Evolutionary conservation across 2,113 vertebrate species (phyloP).

Genomic region (Clinocottus analis): DNA sequence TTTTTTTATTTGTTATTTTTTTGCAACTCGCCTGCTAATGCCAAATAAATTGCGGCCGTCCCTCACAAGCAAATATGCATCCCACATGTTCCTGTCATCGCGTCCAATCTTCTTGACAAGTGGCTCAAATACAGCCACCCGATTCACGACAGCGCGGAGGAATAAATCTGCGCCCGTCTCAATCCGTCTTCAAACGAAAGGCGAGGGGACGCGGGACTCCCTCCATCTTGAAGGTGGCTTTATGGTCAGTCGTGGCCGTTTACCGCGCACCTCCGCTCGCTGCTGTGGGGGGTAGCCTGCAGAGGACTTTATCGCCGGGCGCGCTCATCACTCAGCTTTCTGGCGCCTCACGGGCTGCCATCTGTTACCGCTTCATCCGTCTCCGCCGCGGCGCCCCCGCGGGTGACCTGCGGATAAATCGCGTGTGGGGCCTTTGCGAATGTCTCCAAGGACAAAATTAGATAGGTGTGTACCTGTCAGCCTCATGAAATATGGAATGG

Average conservation of each 20-base stretch:
- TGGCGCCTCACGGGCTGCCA: conserved; percentile 56
- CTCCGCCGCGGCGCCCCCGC: conserved; percentile 61
- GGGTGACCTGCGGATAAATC: conserved; percentile 80
- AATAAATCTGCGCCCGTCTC: conserved; percentile 51
- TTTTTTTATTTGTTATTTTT: too few relatives aligned
- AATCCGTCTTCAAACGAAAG: conserved; percentile 32
- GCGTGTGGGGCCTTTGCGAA: conserved; percentile 57
- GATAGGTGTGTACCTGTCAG: conserved; percentile 78
- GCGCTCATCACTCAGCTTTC: conserved; percentile 68
- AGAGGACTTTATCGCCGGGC: conserved; percentile 64
- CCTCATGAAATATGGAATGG: conserved; percentile 76
- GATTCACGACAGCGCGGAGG: conserved; percentile 24
- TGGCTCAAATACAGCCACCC: conserved; percentile 58
- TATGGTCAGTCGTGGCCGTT: conserved; percentile 62
- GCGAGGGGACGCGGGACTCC: conserved; percentile 1
- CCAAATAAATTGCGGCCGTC: conserved; percentile 38
- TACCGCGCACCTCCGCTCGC: conserved; percentile 33
- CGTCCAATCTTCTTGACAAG: conserved; percentile 62
- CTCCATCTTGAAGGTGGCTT: conserved; percentile 36
- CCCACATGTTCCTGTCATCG: conserved; percentile 53
- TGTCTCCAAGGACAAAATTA: conserved; percentile 81
- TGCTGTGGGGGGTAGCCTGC: conserved; percentile 36
- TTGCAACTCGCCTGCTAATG: conserved; percentile 49
- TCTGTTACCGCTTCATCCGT: conserved; percentile 75
- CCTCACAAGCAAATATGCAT: conserved; percentile 42